Percentiles rank a stretch among this genome's conserved stretches.
Evolutionary conservation across 1,140 invertebrate species (phyloP).

Genomic region (Drosophila mauritiana): DNA sequence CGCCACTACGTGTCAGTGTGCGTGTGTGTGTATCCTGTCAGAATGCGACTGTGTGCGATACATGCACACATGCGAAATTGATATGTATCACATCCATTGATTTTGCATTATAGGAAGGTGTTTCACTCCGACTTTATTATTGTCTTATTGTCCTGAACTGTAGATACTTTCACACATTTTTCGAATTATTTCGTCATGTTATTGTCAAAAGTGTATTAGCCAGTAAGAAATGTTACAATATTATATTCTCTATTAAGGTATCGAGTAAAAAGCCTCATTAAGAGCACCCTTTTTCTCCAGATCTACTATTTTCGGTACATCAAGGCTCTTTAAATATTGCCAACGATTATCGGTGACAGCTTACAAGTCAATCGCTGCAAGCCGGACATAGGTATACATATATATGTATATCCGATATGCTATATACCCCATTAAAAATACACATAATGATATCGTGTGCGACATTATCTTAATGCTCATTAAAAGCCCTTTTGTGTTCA

Average conservation of each 20-base stretch:
- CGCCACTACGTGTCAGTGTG: slow-evolving; percentile 5
- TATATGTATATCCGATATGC: neutral
- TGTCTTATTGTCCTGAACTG: neutral
- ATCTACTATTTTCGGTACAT: neutral
- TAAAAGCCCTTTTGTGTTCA: slow-evolving; percentile 58
- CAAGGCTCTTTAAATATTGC: slow-evolving; percentile 43
- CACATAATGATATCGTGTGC: neutral
- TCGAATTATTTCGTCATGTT: too few relatives aligned
- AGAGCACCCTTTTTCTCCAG: neutral
- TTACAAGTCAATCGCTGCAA: slow-evolving; percentile 69
- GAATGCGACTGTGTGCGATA: neutral
- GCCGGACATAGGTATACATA: slow-evolving; percentile 9
- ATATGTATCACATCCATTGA: slow-evolving; percentile 25
- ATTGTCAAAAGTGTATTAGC: too few relatives aligned
- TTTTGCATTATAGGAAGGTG: slow-evolving; percentile 9
- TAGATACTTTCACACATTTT: too few relatives aligned
- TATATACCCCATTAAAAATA: slow-evolving; percentile 21
- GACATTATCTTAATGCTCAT: slow-evolving; percentile 65
- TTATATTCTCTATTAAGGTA: too few relatives aligned
- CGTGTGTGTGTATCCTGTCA: slow-evolving; percentile 7
- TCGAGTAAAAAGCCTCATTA: neutral
- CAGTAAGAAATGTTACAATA: too few relatives aligned
- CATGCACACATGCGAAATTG: slow-evolving; percentile 19
- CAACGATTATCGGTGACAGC: slow-evolving; percentile 64
- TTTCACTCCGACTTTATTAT: neutral